Base-by-base conservation (phyloP, 92 coral and sea anemone species). In the Hydrozoanthus gracilis region DNA sequence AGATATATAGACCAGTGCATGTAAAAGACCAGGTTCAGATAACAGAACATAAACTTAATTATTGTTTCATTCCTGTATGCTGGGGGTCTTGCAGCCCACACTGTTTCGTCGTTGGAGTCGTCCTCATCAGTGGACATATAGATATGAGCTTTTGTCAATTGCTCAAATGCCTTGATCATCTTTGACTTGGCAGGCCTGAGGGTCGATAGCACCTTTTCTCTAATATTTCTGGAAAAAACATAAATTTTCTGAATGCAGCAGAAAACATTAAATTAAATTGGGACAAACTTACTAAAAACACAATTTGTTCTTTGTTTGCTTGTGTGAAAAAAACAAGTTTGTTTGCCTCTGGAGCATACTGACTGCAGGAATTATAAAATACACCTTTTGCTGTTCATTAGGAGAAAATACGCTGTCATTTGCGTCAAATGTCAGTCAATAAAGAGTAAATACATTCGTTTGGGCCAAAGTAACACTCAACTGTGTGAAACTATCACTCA, bases 81-180 rank as follows among this genome's bases (percentile, higher is more conserved):
- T 12, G 82, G 82, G 35, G 82, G 82, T 60, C 82, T 45, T 49
- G 82, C 13, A 16, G 49, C 44, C 82, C 82, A 77, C 18, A 51
- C 64, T 27, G 44, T 48, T 45, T 45, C 64, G 49, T 77, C 82
- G 3, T 18, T 11, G 7, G 82, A 49, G 35, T 77, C 66, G 50
- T 77, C 82, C 16, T 77, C 82, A 60, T 77, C 82, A 4, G 64
- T 77, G 14, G 82, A 12, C 82, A 77, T 77, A n/a, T n/a, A n/a
- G n/a, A n/a, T n/a, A 27, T 51, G 82, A 13, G 48, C 65, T 50
- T 77, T 77, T 12, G 44, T 17, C 8, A 77, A 35, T 16, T 54
- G 44, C 17, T 45, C 3, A 39, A 76, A 77, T 50, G 82, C 67
- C 61, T 77, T 77, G 39, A 77, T 64, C 47, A 35, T 65, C 1